Evolutionary conservation across 1,140 invertebrate genomes (phyloP).

Genomic region (Dendrolimus punctatus): DNA sequence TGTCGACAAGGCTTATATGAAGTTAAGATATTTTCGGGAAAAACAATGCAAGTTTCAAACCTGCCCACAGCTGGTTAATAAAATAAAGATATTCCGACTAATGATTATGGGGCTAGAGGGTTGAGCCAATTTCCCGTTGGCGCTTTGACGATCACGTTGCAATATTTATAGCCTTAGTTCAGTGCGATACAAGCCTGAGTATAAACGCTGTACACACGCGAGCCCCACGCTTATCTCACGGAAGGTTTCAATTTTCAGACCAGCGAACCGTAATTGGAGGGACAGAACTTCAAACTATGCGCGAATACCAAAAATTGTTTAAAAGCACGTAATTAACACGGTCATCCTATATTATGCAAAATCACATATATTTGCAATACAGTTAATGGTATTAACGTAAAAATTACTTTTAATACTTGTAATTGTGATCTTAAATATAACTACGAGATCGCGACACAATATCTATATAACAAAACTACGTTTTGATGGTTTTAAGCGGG

Average conservation of each 20-base stretch:
- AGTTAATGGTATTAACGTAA: too few relatives aligned
- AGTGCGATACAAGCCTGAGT: slow-evolving; percentile 12
- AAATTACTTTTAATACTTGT: too few relatives aligned
- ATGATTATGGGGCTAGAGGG: slow-evolving; percentile 7
- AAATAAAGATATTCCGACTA: slow-evolving; percentile 8
- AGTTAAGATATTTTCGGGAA: too few relatives aligned
- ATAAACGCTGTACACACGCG: slow-evolving; percentile 24
- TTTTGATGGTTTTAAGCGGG: too few relatives aligned
- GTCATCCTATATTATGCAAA: too few relatives aligned
- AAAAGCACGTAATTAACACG: slow-evolving; percentile 6
- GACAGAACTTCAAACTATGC: background rate
- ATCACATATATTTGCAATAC: too few relatives aligned
- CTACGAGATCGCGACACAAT: too few relatives aligned
- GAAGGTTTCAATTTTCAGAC: slow-evolving; percentile 8
- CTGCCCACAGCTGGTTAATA: background rate
- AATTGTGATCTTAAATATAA: too few relatives aligned
- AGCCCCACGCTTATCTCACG: slow-evolving; percentile 32
- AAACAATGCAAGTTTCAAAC: too few relatives aligned
- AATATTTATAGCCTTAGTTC: slow-evolving; percentile 29
- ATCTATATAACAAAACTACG: too few relatives aligned
- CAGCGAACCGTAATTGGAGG: slow-evolving; percentile 2
- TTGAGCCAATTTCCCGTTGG: slow-evolving; percentile 25
- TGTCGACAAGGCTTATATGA: too few relatives aligned
- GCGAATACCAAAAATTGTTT: slow-evolving; percentile 5
- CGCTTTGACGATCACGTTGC: slow-evolving; percentile 24